A percentile compares a stretch with the other conserved stretches of the same genome.
These are phyloP conservation scores for Nerophis lumbriciformis DNA, from an alignment of 2,113 vertebrate species.

Conservation along the genomic window DNA sequence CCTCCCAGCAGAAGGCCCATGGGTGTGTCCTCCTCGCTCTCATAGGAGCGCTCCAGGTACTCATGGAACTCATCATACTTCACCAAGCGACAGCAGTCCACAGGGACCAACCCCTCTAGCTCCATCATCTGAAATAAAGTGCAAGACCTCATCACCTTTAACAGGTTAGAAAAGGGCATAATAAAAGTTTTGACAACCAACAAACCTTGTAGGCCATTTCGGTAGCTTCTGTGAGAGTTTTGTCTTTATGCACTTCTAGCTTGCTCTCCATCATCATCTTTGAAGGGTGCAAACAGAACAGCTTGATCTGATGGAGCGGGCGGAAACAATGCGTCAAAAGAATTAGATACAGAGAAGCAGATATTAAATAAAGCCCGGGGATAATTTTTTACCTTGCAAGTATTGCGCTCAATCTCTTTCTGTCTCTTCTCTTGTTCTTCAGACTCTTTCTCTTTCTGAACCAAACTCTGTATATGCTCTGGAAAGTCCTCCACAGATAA, in stretches of 20 bases:
- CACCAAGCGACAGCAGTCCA: conserved; percentile 93
- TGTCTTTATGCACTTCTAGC: conserved; percentile 96
- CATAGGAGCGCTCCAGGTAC: conserved; percentile 93
- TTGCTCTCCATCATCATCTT: conserved; percentile 98
- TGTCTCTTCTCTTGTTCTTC: conserved; percentile 97
- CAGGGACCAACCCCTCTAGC: conserved; percentile 79
- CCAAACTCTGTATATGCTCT: conserved; percentile 88
- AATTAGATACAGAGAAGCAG: not conserved
- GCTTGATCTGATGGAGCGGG: conserved; percentile 81
- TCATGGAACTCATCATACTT: conserved; percentile 99
- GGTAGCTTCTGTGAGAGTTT: conserved; percentile 89
- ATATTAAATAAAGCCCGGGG: not conserved
- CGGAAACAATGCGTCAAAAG: not conserved
- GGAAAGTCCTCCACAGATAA: conserved; percentile 87
- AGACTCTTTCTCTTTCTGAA: conserved; percentile 90
- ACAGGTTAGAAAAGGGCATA: not conserved
- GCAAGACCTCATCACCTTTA: not conserved
- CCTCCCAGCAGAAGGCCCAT: conserved; percentile 95
- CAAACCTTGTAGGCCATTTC: conserved; percentile 91
- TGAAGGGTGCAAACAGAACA: conserved; percentile 94
- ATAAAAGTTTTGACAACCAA: conserved; percentile 1
- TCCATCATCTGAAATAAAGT: conserved; percentile 84
- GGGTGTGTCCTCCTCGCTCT: conserved; percentile 90
- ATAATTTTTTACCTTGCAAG: conserved; percentile 84
- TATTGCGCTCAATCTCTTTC: conserved; percentile 96